Conservation (phyloP, 2,113 vertebrate genomes). For the Paramormyrops kingsleyae region DNA sequence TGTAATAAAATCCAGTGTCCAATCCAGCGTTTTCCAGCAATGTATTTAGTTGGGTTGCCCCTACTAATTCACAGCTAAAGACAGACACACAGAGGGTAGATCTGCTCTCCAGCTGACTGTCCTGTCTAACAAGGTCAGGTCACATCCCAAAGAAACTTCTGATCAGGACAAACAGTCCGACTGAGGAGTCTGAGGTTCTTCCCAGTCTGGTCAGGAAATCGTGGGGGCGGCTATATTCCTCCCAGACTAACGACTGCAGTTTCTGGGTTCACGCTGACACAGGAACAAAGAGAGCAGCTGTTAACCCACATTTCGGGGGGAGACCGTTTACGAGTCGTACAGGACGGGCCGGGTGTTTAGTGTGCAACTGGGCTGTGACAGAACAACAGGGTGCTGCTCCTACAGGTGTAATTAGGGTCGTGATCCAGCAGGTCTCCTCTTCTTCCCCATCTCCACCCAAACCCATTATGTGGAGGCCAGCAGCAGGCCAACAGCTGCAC, state of each 20-base stretch:
- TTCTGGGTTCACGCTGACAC: neutral
- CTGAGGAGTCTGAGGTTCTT: neutral
- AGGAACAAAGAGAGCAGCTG: conserved; percentile 8
- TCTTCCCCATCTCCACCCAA: neutral
- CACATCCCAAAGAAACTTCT: neutral
- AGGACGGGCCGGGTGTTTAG: conserved; percentile 26
- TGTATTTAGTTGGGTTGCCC: neutral
- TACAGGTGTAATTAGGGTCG: neutral
- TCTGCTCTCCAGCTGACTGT: neutral
- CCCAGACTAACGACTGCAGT: neutral
- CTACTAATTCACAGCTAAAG: neutral
- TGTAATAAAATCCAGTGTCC: neutral
- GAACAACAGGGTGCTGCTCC: neutral
- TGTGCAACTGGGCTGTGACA: conserved; percentile 17
- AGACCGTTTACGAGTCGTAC: conserved; percentile 14
- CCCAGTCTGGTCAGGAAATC: neutral
- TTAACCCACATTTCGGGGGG: conserved; percentile 19
- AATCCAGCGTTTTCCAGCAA: neutral
- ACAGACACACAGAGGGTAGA: neutral
- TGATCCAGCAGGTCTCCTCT: neutral
- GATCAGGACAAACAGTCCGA: neutral
- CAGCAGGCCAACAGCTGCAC: conserved; percentile 8
- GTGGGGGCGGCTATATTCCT: neutral
- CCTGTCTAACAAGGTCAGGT: neutral
- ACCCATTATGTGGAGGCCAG: neutral